These are phyloP conservation scores for Sinopyrophorus schimmeli DNA, from an alignment of 2,888 invertebrate genomes.

Conservation along the genomic window DNA sequence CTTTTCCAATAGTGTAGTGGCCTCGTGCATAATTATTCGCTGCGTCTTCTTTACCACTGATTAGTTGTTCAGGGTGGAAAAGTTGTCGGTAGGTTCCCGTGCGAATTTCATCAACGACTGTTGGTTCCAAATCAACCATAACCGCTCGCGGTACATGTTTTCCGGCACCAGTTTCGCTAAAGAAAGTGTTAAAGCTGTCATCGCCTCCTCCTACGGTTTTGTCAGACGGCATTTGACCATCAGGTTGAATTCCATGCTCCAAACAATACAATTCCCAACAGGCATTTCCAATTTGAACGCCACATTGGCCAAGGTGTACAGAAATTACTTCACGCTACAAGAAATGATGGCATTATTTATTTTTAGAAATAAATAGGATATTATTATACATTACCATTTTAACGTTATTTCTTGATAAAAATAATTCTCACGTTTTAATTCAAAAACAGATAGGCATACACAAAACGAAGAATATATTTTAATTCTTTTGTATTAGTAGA, in stretches of 20 bases:
- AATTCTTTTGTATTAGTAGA: too few species aligned
- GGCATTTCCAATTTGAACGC: slow-evolving; percentile 76
- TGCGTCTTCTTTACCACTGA: slow-evolving; percentile 81
- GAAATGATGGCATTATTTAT: slow-evolving; percentile 5
- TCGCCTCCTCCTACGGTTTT: slow-evolving; percentile 46
- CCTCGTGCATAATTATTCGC: slow-evolving; percentile 83
- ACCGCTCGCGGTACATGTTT: slow-evolving; percentile 83
- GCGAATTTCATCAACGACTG: slow-evolving; percentile 73
- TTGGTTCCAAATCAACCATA: slow-evolving; percentile 82
- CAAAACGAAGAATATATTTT: too few species aligned
- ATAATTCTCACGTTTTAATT: too few species aligned
- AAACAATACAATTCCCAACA: slow-evolving; percentile 79
- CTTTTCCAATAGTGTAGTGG: slow-evolving; percentile 75
- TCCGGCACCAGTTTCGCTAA: slow-evolving; percentile 75
- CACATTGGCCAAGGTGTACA: slow-evolving; percentile 80
- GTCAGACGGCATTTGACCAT: slow-evolving; percentile 58
- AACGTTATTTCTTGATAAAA: too few species aligned
- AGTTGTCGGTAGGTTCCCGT: slow-evolving; percentile 68
- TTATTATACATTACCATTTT: too few species aligned
- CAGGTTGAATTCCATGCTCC: slow-evolving; percentile 69
- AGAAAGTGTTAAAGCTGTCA: slow-evolving; percentile 66
- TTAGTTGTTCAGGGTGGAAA: slow-evolving; percentile 80
- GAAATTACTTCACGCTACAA: slow-evolving; percentile 77
- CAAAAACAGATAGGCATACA: too few species aligned
- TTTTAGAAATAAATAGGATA: too few species aligned